phyloP scores from a whole-genome alignment of 2,888 invertebrate species.

The Ophion obscuratus region DNA sequence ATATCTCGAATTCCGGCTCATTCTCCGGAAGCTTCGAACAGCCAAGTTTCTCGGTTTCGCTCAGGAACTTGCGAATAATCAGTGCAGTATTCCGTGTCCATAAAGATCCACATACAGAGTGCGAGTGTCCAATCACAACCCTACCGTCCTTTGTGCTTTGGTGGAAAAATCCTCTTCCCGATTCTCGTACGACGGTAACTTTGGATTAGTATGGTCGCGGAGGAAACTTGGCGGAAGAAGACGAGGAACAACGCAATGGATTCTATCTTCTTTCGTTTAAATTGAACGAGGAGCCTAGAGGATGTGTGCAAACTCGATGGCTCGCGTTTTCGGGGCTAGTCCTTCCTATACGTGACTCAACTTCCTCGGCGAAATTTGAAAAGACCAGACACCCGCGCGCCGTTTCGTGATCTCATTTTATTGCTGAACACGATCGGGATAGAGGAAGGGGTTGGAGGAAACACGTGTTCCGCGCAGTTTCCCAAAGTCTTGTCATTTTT shows the following conservation, averaged over 20 bases:
- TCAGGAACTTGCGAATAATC: conserved; percentile 52
- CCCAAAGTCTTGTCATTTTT: conserved; percentile 43
- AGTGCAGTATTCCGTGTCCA: conserved; percentile 1
- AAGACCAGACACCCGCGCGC: conserved; percentile 33
- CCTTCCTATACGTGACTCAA: conserved; percentile 50
- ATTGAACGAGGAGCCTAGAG: conserved; percentile 52
- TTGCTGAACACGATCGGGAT: conserved; percentile 32
- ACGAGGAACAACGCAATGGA: conserved; percentile 28
- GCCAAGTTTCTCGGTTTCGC: conserved; percentile 4
- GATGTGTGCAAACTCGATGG: conserved; percentile 34
- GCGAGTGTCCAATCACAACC: conserved; percentile 45
- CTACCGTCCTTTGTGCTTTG: conserved; percentile 31
- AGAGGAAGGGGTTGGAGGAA: neutral
- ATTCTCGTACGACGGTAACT: conserved; percentile 26
- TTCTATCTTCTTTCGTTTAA: conserved; percentile 56
- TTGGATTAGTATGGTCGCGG: conserved; percentile 14
- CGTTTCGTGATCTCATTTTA: conserved; percentile 51
- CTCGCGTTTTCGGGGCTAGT: conserved; percentile 35
- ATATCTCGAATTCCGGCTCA: conserved; percentile 46
- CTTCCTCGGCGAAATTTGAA: conserved; percentile 52
- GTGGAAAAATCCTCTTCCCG: conserved; percentile 32
- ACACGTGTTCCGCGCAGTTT: conserved; percentile 30
- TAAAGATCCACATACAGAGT: neutral
- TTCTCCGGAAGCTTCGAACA: conserved; percentile 13
- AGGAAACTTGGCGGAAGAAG: conserved; percentile 42